Conservation (phyloP, 2,888 invertebrate genomes). For the Melinaea marsaeus region DNA sequence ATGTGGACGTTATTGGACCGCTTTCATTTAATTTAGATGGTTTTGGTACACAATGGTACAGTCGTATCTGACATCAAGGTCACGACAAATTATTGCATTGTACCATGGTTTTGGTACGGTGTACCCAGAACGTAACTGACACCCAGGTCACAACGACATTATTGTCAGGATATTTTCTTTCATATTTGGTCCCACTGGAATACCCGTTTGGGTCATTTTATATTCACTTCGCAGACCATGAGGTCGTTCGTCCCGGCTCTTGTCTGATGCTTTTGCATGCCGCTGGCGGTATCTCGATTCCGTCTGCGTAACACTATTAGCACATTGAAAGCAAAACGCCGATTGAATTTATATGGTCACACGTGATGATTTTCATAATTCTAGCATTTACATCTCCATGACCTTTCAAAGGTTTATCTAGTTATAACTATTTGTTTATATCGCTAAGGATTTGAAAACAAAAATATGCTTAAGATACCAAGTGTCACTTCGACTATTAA, state of each 20-base stretch:
- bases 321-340: constrained; percentile 58
- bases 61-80: background rate
- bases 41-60: constrained; percentile 13
- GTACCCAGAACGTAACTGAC: background rate
- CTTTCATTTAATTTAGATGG: constrained; percentile 23
- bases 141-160: too few species aligned
- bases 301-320: constrained; percentile 61
- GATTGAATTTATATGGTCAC: constrained; percentile 32
- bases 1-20: constrained; percentile 13
- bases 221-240: constrained; percentile 63
- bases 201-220: constrained; percentile 48
- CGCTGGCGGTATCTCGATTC: constrained; percentile 57
- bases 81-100: too few species aligned
- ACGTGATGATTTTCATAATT: constrained; percentile 6
- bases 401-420: background rate
- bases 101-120: constrained; percentile 15
- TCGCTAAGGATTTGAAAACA: too few species aligned
- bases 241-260: constrained; percentile 77
- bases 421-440: background rate
- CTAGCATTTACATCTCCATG: background rate
- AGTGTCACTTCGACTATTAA: too few species aligned
- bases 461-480: too few species aligned
- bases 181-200: constrained; percentile 39
- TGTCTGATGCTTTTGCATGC: constrained; percentile 60
- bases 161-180: background rate